These are phyloP conservation scores for Edolisoma coerulescens DNA, from an alignment of 2,113 vertebrate species.

Conservation along the genomic window DNA sequence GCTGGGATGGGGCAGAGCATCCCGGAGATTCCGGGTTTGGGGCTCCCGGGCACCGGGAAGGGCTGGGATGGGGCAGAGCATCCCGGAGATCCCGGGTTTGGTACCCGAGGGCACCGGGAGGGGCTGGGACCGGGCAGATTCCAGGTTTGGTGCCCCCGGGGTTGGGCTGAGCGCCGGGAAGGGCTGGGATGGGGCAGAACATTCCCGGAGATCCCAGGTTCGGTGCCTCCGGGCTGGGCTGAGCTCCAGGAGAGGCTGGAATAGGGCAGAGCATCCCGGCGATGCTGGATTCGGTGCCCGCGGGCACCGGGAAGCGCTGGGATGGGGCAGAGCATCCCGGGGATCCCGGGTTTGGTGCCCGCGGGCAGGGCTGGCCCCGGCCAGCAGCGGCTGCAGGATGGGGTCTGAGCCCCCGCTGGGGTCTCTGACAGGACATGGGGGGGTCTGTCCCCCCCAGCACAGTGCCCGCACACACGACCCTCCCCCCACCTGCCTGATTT, in stretches of 20 bases:
- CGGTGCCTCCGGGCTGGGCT: not conserved
- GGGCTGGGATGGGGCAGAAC: not conserved
- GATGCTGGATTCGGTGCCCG: not conserved
- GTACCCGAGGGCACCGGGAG: rapidly evolving
- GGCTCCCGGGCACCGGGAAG: not conserved
- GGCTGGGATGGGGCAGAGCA: not conserved
- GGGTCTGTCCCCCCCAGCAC: not conserved
- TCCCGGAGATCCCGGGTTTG: rapidly evolving
- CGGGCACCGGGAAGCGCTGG: not conserved
- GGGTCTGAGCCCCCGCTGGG: rapidly evolving
- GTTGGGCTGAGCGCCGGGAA: not conserved
- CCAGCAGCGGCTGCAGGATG: not conserved
- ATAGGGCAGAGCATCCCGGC: no score
- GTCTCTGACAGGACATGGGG: not conserved
- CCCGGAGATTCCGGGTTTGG: rapidly evolving
- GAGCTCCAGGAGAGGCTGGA: not conserved
- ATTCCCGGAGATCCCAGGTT: rapidly evolving
- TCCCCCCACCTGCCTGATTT: not conserved
- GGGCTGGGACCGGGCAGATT: not conserved
- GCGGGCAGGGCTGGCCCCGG: not conserved
- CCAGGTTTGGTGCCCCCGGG: not conserved
- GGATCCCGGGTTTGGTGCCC: not conserved
- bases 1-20: not conserved
- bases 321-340: not conserved
- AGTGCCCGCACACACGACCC: not conserved